Conservation (phyloP, 2,888 invertebrate genomes). For the Lasius fuliginosus region DNA sequence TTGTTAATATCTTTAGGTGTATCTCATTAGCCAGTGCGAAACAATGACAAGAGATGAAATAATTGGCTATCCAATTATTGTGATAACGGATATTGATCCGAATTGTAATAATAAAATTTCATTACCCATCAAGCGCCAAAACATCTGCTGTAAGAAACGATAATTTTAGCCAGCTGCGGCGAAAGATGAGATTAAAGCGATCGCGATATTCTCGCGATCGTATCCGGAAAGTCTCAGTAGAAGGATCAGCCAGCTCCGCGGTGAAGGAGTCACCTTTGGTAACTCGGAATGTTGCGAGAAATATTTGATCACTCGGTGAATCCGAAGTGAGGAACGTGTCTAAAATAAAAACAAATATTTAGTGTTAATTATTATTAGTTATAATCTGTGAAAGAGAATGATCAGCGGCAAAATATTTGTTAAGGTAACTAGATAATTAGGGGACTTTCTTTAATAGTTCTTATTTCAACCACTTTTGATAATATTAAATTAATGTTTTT, state of each 20-base stretch:
- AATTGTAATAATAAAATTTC: neutral
- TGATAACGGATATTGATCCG: neutral
- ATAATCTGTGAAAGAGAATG: neutral
- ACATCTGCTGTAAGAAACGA: conserved; percentile 94
- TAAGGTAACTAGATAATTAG: no score
- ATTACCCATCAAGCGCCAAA: conserved; percentile 94
- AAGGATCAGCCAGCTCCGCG: conserved; percentile 90
- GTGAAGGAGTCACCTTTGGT: conserved; percentile 91
- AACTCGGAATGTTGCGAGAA: conserved; percentile 93
- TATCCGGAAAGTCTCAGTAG: conserved; percentile 91
- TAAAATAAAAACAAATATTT: conserved; percentile 82
- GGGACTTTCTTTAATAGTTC: no score
- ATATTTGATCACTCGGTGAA: conserved; percentile 93
- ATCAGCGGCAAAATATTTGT: no score
- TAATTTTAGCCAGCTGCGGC: conserved; percentile 91
- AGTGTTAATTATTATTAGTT: neutral
- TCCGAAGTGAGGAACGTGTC: conserved; percentile 92
- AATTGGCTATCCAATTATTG: neutral
- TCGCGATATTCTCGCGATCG: conserved; percentile 92
- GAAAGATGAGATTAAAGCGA: conserved; percentile 91
- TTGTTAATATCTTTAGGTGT: conserved; percentile 14
- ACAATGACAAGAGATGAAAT: neutral
- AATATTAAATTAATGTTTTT: no score
- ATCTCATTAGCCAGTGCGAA: neutral
- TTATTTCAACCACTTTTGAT: no score